Percentiles rank a stretch among this genome's conserved stretches.
Conservation (phyloP, 2,113 vertebrate genomes). For the Mobula birostris region DNA sequence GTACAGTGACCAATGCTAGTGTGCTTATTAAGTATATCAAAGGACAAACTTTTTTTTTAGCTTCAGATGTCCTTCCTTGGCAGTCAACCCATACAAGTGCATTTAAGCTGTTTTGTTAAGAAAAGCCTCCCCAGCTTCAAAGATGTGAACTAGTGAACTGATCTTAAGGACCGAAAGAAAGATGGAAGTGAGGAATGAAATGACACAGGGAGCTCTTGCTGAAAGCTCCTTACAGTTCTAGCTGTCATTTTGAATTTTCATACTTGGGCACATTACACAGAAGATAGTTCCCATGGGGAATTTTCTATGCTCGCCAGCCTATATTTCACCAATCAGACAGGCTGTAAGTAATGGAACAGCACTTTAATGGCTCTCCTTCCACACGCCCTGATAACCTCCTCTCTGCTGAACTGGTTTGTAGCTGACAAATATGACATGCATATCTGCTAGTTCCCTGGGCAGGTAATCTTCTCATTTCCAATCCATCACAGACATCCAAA, state of each 20-base stretch:
- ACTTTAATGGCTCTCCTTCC: conserved; percentile 50
- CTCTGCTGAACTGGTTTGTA: conserved; percentile 46
- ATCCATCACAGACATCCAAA: conserved; percentile 58
- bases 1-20: not conserved
- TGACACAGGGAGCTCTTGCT: conserved; percentile 32
- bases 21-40: not conserved
- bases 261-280: conserved; percentile 44
- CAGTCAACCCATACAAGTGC: not conserved
- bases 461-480: conserved; percentile 55
- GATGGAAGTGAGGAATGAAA: conserved; percentile 43
- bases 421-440: conserved; percentile 54
- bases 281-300: conserved; percentile 49
- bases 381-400: conserved; percentile 47
- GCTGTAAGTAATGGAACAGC: conserved; percentile 50
- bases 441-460: conserved; percentile 51
- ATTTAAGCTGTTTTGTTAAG: not conserved
- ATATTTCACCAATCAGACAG: conserved; percentile 49
- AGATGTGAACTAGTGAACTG: conserved; percentile 38
- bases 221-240: conserved; percentile 43
- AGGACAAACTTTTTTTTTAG: not conserved
- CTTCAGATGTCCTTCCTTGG: conserved; percentile 30
- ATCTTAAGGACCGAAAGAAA: conserved; percentile 37
- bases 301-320: conserved; percentile 48
- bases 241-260: conserved; percentile 45
- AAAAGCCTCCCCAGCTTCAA: conserved; percentile 21